A percentile compares a stretch with the other conserved stretches of the same genome.
Conservation (phyloP, 2,797 vertebrate species). For the Halcyon smyrnensis region DNA sequence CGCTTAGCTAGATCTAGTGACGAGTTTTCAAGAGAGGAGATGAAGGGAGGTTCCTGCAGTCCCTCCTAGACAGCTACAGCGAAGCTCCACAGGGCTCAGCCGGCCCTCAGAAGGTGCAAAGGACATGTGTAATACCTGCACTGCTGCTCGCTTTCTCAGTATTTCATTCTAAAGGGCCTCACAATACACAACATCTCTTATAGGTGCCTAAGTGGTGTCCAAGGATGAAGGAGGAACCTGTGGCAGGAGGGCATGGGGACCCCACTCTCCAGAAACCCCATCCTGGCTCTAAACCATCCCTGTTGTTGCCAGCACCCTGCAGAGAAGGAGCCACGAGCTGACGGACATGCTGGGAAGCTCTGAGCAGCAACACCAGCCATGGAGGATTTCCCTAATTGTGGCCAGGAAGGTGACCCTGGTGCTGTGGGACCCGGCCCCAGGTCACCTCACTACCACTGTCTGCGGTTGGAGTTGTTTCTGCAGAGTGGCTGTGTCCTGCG, state of each 20-base stretch:
- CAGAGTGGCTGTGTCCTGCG: neutral
- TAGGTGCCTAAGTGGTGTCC: neutral
- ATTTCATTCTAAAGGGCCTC: neutral
- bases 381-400: neutral
- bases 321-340: neutral
- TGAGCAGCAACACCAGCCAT: accelerated
- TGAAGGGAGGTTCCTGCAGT: accelerated
- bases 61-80: neutral
- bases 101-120: neutral
- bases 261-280: accelerated
- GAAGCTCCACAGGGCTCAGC: neutral
- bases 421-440: neutral
- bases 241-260: neutral
- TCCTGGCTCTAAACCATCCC: neutral
- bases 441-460: accelerated
- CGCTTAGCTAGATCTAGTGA: neutral
- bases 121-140: accelerated
- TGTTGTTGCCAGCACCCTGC: accelerated
- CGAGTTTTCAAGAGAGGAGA: neutral
- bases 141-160: neutral
- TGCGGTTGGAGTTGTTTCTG: neutral
- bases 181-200: accelerated
- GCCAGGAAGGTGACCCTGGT: neutral
- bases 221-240: neutral
- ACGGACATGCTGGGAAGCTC: accelerated